Evolutionary conservation across 2,797 vertebrate species (phyloP), one percentile per base, ranked within the genome.

Genomic region (Characodon lateralis): DNA sequence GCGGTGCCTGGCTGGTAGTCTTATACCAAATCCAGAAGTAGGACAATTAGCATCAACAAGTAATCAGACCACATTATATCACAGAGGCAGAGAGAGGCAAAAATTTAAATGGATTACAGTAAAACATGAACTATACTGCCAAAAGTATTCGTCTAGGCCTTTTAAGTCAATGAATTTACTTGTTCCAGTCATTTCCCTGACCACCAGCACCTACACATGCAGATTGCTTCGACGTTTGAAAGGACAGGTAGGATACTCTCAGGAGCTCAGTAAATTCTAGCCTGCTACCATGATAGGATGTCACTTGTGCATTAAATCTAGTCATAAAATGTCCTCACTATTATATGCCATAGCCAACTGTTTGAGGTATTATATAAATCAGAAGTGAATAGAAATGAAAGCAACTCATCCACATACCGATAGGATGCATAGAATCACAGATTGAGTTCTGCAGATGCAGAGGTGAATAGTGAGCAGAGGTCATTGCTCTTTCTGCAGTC

Each of bases 11-110:
- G 50, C 76, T 66, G 56, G 43, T 48, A 59, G 35, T 78, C 77
- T 79, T 77, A 72, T 83, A 71, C 79, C 13, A 53, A 3, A 13
- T 39, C 35, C 78, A 71, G 65, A 83, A 31, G 74, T 8, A 5
- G 73, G 65, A 77, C 73, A 16, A 31, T 66, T 41, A 58, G 43
- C 61, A 73, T 73, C 74, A 50, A 66, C 77, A 82, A 53, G 61
- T 65, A 78, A 73, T 83, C 86, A 46, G 43, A 7, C 18, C 35
- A 39, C 63, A 10, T 39, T 65, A 65, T 39, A 39, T 31, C 18
- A 20, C 61, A 63, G 6, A 35, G 35, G 61, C 18, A 65, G 35
- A 65, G 35, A 39, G 18, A 39, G 61, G 18, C 35, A 65, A 39
- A 65, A 8, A 3, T 39, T 65, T 65, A 65, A 65, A 65, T 65